A percentile compares a stretch with the other conserved stretches of the same genome.
Conservation (phyloP, 1,140 invertebrate species). For the Drosophila kanapiae region DNA sequence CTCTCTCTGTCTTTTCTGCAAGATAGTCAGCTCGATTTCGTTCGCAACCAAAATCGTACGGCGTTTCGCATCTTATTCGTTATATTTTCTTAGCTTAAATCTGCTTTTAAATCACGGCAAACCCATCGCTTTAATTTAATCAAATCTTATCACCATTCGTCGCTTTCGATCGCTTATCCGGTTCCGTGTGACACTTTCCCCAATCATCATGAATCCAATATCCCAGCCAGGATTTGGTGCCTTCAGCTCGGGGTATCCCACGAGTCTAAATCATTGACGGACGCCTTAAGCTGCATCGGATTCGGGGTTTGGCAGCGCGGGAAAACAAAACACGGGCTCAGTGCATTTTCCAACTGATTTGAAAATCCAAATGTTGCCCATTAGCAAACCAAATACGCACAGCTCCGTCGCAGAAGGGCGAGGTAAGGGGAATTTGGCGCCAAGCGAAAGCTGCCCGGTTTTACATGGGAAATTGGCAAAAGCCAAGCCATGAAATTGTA, state of each 20-base stretch:
- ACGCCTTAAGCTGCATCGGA: conserved; percentile 65
- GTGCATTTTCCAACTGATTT: conserved; percentile 81
- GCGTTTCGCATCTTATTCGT: not conserved
- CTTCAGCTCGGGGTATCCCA: conserved; percentile 10
- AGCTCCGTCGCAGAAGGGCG: conserved; percentile 14
- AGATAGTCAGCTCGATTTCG: too few species aligned
- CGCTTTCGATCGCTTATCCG: not conserved
- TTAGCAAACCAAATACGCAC: conserved; percentile 82
- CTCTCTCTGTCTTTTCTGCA: too few species aligned
- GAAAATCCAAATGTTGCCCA: conserved; percentile 78
- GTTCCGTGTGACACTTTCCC: conserved; percentile 1
- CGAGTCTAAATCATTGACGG: conserved; percentile 59
- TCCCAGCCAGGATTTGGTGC: conserved; percentile 31
- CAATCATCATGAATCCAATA: conserved; percentile 53
- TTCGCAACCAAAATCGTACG: too few species aligned
- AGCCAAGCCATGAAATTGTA: conserved; percentile 83
- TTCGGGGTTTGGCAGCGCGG: conserved; percentile 23
- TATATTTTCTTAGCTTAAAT: not conserved
- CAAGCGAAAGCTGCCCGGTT: conserved; percentile 46
- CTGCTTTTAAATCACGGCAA: not conserved
- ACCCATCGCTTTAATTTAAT: not conserved
- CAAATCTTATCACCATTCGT: not conserved
- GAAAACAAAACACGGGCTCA: conserved; percentile 35
- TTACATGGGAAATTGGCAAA: conserved; percentile 78
- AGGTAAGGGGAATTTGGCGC: conserved; percentile 25